Evolutionary conservation across 1,140 invertebrate species (phyloP), one percentile per base, ranked within the genome.

Genomic region (Bacillus rossius): DNA sequence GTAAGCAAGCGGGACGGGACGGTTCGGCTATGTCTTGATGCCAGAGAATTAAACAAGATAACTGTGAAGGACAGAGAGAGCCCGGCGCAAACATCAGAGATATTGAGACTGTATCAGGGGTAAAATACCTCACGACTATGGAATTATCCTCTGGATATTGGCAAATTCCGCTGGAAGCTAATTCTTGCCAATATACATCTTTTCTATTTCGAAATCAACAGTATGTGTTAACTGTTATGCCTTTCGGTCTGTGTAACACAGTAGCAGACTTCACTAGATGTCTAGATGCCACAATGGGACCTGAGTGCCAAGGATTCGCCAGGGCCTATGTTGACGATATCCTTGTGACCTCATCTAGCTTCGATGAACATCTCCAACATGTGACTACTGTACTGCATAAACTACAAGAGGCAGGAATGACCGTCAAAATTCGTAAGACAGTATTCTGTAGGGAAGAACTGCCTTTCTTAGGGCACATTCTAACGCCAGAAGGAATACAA

Each of bases 111-210:
- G 14, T 69, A 67, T 55, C 26, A 66, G 42, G 60, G 1, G 54
- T 40, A 2, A 64, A 65, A 14, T 69, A 48, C 55, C 65, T 73
- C 22, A 67, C 66, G 3, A 61, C 61, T 7, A 59, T 72, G 1
- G 71, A 73, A 57, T 51, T 73, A 26, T 65, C 61, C 14, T 67
- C 65, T 47, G 67, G 65, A 0, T 74, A 74, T 51, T 73, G 71
- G 61, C 72, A 73, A 61, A 67, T 74, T n/a, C 63, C 67, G 0
- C 54, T 73, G 17, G 50, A 41, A 7, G 26, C 57, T 37, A 50
- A 67, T 2, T 67, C 65, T 37, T 58, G 54, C 13, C 63, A 68
- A 34, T 71, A 68, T 55, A 73, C 71, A 2, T 66, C 69, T 0
- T 74, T 73, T 60, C 43, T 19, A 19, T 45, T 19, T 25, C 17